Base-by-base conservation (phyloP, 2,888 invertebrate genomes). In the Tetragnatha montana region DNA sequence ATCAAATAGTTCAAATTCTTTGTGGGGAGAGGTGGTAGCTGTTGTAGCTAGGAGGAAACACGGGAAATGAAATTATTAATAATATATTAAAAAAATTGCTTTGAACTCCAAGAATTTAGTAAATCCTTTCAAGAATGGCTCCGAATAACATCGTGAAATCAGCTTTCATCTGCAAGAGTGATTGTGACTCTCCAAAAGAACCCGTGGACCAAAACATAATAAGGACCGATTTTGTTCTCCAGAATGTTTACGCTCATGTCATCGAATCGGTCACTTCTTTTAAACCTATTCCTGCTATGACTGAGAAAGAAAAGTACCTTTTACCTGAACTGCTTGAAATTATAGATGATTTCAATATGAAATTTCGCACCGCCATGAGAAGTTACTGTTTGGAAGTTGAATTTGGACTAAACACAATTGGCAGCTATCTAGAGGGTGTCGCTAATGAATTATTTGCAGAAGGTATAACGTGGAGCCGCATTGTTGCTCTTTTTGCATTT, bases 361-460 rank as follows among this genome's bases (percentile, higher is more conserved):
- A 21, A 49, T 86, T 82, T 79, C 47, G 17, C 12, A 14, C 10
- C 19, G 14, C 70, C 19, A 82, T 90, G 17, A 50, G 80, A 21
- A 19, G 2, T 8, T 82, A 87, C 68, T 79, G 79, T 79, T 69
- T 73, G 7, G 50, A 82, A 69, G 35, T 90, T 19, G 79, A 73
- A 50, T 51, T 90, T 22, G 49, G 71, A 19, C 12, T 35, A n/a
- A 74, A 86, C 68, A 78, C 79, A 51, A n/a, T 86, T n/a, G 79
- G 73, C 17, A 60, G 83, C 19, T 51, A 69, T 51, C 1, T 83
- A 4, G 21, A 51, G 50, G 84, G 83, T 21, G 81, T 90, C 70
- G 49, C 87, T 0, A 90, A 87, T 60, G 90, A 90, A 84, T 60
- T 90, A 0, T 90, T 90, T 81, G 74, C 68, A 60, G 90, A 90